Percentiles rank a stretch among this genome's conserved stretches.
Evolutionary conservation across 2,888 invertebrate genomes (phyloP).

Genomic region (Habroteleia sp.): DNA sequence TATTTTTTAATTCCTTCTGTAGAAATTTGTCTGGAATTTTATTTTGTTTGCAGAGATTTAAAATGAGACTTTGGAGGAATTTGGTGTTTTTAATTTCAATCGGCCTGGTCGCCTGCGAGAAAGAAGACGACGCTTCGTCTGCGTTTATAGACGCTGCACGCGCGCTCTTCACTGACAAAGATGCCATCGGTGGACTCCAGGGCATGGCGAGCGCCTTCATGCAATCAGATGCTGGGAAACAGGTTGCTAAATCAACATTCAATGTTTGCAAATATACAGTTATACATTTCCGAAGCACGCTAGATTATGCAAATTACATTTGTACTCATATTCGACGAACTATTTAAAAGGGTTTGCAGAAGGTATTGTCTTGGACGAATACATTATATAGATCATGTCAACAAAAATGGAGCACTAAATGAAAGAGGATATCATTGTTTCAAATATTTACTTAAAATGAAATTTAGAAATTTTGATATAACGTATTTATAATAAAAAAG

Average conservation of each 20-base stretch:
- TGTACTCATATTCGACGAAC: slow-evolving; percentile 18
- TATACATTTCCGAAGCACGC: slow-evolving; percentile 18
- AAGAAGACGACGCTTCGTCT: slow-evolving; percentile 83
- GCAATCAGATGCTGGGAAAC: slow-evolving; percentile 86
- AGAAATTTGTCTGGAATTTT: not conserved
- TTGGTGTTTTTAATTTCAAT: slow-evolving; percentile 69
- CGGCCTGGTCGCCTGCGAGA: slow-evolving; percentile 67
- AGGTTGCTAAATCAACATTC: slow-evolving; percentile 73
- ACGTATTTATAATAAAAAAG: too few relatives aligned
- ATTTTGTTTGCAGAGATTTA: slow-evolving; percentile 42
- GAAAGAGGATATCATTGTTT: too few relatives aligned
- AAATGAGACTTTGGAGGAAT: slow-evolving; percentile 71
- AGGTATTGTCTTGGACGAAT: slow-evolving; percentile 18
- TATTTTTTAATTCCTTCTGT: too few relatives aligned
- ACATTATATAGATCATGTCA: slow-evolving; percentile 1
- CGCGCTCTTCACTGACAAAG: slow-evolving; percentile 85
- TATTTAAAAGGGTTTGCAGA: slow-evolving; percentile 14
- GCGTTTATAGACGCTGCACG: slow-evolving; percentile 87
- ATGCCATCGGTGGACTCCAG: slow-evolving; percentile 83
- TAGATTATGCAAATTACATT: slow-evolving; percentile 35
- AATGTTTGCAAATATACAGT: slow-evolving; percentile 46
- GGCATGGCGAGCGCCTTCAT: slow-evolving; percentile 86
- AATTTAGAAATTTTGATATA: too few relatives aligned
- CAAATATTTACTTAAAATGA: too few relatives aligned
- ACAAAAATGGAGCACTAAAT: too few relatives aligned